phyloP scores from a whole-genome alignment of 2,888 invertebrate species.

The Aphidoletes aphidimyza region DNA sequence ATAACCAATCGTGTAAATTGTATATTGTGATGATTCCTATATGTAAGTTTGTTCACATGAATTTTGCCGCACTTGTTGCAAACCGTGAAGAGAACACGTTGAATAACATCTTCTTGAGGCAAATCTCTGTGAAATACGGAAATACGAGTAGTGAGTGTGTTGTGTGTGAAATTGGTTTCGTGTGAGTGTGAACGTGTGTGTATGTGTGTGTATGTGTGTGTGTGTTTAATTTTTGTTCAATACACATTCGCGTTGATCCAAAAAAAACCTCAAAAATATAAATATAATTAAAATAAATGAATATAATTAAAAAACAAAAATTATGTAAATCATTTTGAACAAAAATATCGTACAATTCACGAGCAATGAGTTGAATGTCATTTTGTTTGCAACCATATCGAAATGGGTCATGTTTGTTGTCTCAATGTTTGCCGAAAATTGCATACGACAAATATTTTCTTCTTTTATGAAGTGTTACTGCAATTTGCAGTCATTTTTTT shows the following conservation, averaged over 20 bases:
- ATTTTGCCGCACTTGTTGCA: conserved; percentile 79
- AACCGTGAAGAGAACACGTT: conserved; percentile 79
- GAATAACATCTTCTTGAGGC: conserved; percentile 83
- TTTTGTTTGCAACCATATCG: no score
- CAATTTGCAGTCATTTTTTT: conserved; percentile 43
- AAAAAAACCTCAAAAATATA: no score
- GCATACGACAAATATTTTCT: background rate
- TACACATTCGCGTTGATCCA: no score
- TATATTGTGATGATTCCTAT: conserved; percentile 67
- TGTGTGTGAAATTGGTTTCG: background rate
- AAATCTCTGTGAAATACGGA: conserved; percentile 70
- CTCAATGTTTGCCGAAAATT: background rate
- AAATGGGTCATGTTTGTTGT: background rate
- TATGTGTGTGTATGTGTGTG: no score
- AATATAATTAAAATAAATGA: no score
- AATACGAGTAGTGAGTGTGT: background rate
- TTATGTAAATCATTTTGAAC: no score
- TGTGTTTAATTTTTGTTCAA: no score
- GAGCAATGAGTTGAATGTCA: no score
- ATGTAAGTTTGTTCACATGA: conserved; percentile 88
- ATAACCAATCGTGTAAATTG: background rate
- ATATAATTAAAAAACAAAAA: no score
- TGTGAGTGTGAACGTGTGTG: background rate
- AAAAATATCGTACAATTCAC: no score
- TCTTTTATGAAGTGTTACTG: background rate